These are phyloP conservation scores for Loris lydekkerianus DNA, from an alignment of 2,797 vertebrate genomes.

Conservation along the genomic window DNA sequence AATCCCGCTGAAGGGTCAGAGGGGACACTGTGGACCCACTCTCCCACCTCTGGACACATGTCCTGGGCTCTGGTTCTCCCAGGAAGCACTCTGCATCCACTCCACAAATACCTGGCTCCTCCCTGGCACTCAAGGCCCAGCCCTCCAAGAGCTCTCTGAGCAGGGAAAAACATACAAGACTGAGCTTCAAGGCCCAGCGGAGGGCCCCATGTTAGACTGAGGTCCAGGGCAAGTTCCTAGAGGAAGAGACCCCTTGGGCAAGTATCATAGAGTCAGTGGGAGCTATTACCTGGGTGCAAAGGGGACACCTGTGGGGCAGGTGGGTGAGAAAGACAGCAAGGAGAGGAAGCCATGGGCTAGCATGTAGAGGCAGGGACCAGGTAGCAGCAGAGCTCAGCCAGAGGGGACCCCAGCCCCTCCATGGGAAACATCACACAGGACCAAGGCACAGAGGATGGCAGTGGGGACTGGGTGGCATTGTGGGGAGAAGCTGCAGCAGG, in stretches of 20 bases:
- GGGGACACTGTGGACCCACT: not conserved
- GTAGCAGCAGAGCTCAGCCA: not conserved
- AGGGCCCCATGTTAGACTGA: not conserved
- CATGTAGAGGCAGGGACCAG: fast-evolving
- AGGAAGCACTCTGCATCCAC: fast-evolving
- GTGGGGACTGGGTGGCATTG: not conserved
- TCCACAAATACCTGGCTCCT: fast-evolving
- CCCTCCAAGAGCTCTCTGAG: not conserved
- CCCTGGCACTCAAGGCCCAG: not conserved
- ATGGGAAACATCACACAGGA: fast-evolving
- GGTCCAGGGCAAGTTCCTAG: not conserved
- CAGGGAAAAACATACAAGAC: fast-evolving
- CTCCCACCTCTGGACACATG: not conserved
- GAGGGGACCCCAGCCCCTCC: fast-evolving
- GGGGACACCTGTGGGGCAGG: fast-evolving
- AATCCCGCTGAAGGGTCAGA: fast-evolving
- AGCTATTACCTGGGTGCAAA: too few species aligned
- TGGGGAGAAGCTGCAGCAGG: not conserved
- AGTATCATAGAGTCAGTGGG: not conserved
- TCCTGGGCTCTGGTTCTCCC: fast-evolving
- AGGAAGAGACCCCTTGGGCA: not conserved
- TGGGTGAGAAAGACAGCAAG: fast-evolving
- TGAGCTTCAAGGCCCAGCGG: fast-evolving
- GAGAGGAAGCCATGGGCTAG: not conserved
- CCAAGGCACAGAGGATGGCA: fast-evolving